Base-by-base conservation (phyloP, 1,140 invertebrate species). In the Brachystomella parvula region DNA sequence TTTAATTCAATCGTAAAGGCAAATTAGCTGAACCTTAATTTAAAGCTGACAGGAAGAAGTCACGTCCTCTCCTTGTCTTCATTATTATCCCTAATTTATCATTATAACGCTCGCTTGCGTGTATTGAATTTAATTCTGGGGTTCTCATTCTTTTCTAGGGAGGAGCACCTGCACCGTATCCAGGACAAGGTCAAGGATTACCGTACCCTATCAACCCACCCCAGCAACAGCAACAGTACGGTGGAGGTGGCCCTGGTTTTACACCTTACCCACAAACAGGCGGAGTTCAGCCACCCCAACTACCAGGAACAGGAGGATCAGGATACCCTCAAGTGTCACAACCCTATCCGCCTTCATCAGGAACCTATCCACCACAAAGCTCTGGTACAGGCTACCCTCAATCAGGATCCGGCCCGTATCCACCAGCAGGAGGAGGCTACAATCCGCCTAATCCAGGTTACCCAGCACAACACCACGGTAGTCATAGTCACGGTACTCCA, bases 361-460 rank as follows among this genome's bases (percentile, higher is more conserved):
- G 49, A n/a, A n/a, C n/a, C 49, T 53, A 53, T 53, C 49, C 49
- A 53, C 49, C 49, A 53, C 49, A 53, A 24, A 26, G 21, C 24
- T 24, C 12, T 17, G 49, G 15, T 17, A 6, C 49, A 15, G 49
- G 9, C 3, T 12, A 24, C 9, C 24, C 12, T 24, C 49, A 12
- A 26, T 24, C 49, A 53, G 49, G 9, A 9, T 44, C 39, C n/a
- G 39, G 39, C 9, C n/a, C 9, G 9, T 12, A 44, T 44, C 39
- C 39, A 44, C 9, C 9, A 9, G 9, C 39, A 44, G 9, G n/a
- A 44, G 39, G 9, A 53, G 49, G 49, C 15, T 53, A n/a, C n/a
- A n/a, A 53, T 53, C 49, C 49, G 24, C 39, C 39, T 12, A 24
- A 6, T 19, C 9, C 49, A 53, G 24, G 24, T 15, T 24, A 53